Base-by-base conservation (phyloP, 2,113 vertebrate genomes). In the Rutilus rutilus region DNA sequence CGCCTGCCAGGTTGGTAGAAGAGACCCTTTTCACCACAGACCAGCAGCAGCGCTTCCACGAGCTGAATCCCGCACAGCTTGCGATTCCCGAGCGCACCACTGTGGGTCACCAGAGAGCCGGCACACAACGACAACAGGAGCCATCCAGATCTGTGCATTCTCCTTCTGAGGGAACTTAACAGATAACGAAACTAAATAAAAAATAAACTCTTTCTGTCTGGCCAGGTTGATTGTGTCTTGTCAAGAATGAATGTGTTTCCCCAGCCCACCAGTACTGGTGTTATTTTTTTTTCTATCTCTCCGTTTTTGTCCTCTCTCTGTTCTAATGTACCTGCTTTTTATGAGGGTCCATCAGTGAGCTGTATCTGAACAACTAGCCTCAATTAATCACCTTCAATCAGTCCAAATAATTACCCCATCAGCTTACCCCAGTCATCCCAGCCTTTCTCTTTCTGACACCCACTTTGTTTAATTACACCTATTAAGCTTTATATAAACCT, bases 21-120 rank as follows among this genome's bases (percentile, higher is more conserved):
- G 42, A 93, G 77, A 0, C 92, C 92, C 76, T 86, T 90, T 10
- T 89, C 87, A 39, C 91, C 90, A 59, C 90, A 93, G 59, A 91
- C 89, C 6, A 89, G 71, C 12, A 90, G 84, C 36, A 92, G 87
- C 30, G 89, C 85, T 2, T 93, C 88, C 57, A 93, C 88, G 21
- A 92, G 89, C 27, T 92, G 89, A 5, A 88, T 74, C 2, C 91
- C 90, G 25, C 88, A 91, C 36, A 91, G 87, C 33, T 75, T 82
- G 15, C 77, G 87, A 45, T 47, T 80, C 62, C 82, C 65, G 9
- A 87, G 77, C n/a, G 39, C 19, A 17, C 83, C 74, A 76, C 59
- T 42, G n/a, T 30, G 83, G 23, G 78, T 64, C 67, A 78, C 47
- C 64, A 78, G 78, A 65, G 77, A 86, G n/a, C 30, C 14, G 6